Conservation (phyloP, 2,797 vertebrate species). For the Macrochelys suwanniensis region DNA sequence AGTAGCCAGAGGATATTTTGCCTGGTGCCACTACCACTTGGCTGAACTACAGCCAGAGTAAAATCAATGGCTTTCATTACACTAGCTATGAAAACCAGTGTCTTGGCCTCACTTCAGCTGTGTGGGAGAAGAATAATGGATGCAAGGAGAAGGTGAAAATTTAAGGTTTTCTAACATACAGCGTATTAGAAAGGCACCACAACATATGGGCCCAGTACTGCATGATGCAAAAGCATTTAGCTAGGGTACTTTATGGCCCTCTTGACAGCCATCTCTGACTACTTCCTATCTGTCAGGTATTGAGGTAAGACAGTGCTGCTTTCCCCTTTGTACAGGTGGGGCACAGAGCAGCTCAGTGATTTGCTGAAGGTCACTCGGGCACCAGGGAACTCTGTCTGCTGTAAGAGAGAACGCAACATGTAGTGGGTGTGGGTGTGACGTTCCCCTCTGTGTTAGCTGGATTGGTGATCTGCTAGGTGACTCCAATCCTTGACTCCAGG, state of each 20-base stretch:
- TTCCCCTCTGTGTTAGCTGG: no score
- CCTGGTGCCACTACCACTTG: background rate
- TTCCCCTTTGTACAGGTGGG: background rate
- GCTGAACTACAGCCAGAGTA: background rate
- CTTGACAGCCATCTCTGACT: no score
- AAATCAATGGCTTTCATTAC: background rate
- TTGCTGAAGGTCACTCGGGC: background rate
- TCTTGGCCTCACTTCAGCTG: background rate
- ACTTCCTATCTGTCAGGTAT: no score
- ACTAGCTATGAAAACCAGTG: background rate
- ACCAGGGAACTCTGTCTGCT: background rate
- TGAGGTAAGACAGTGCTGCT: no score
- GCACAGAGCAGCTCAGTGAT: background rate
- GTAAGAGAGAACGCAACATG: background rate
- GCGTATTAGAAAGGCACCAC: background rate
- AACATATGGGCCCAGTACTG: background rate
- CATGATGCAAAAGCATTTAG: background rate
- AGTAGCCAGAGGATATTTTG: background rate
- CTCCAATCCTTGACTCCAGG: no score
- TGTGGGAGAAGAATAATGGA: background rate
- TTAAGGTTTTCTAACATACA: background rate
- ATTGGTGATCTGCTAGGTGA: no score
- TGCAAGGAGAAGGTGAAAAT: background rate
- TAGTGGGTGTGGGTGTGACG: background rate
- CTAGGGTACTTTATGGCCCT: background rate